These are phyloP conservation scores for Dasyprocta punctata DNA, from an alignment of 2,113 vertebrate genomes.

Conservation along the genomic window DNA sequence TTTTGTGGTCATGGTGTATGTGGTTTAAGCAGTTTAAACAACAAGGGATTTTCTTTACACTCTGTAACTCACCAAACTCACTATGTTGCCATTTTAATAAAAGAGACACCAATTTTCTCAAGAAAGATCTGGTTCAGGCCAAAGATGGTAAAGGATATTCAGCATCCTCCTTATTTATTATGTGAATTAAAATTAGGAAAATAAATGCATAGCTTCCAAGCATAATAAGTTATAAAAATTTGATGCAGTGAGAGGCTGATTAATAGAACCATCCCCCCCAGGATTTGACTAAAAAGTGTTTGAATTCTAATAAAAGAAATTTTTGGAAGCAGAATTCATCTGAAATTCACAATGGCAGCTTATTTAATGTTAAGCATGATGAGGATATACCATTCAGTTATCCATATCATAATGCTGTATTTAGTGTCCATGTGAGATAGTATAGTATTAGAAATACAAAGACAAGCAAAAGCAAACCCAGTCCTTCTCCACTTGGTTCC, in stretches of 20 bases:
- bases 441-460: not conserved
- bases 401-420: not conserved
- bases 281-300: not conserved
- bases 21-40: not conserved
- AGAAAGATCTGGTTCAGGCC: not conserved
- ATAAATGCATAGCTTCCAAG: not conserved
- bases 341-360: not conserved
- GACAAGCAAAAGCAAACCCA: not conserved
- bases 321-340: constrained; percentile 25
- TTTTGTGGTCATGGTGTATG: not conserved
- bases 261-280: not conserved
- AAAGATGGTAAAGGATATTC: not conserved
- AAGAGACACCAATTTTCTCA: not conserved
- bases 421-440: not conserved
- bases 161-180: not conserved
- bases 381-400: not conserved
- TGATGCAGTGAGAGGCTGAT: not conserved
- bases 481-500: not conserved
- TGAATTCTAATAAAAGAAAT: constrained; percentile 20
- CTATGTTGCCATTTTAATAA: not conserved
- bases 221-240: not conserved
- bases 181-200: not conserved
- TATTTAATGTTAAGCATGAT: not conserved
- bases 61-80: not conserved
- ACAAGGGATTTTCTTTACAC: not conserved